These are phyloP conservation scores for Neosalanx taihuensis DNA, from an alignment of 2,797 vertebrate genomes.

Conservation along the genomic window DNA sequence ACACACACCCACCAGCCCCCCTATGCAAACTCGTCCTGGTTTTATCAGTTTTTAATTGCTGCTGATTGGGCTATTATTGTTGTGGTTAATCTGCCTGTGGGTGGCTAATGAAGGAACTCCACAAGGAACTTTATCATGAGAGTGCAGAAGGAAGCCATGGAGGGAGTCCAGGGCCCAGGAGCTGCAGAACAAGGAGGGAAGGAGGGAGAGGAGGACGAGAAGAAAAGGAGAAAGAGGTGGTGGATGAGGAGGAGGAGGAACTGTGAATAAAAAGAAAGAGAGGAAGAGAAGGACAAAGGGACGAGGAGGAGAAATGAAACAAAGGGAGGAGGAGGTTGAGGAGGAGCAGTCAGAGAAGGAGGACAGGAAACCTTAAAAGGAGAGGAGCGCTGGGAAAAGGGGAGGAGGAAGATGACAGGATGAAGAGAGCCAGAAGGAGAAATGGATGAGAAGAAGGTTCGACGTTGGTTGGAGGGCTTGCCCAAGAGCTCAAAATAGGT, in stretches of 20 bases:
- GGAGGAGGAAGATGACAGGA: background rate
- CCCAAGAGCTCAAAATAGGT: no score
- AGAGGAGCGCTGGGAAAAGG: no score
- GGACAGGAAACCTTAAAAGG: no score
- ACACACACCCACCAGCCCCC: conserved; percentile 34
- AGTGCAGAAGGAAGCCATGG: conserved; percentile 55
- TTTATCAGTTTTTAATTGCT: conserved; percentile 68
- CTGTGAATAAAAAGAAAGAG: background rate
- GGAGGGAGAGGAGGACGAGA: conserved; percentile 9
- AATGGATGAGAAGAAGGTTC: background rate
- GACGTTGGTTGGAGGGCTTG: no score
- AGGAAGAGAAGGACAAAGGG: background rate
- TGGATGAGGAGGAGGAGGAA: conserved; percentile 7
- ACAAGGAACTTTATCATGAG: conserved; percentile 66
- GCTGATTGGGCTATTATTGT: conserved; percentile 72
- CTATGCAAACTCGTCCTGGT: conserved; percentile 51
- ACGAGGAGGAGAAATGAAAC: background rate
- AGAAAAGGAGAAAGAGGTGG: conserved; percentile 41
- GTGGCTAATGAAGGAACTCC: conserved; percentile 69
- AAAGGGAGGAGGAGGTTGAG: background rate
- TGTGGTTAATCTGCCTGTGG: conserved; percentile 65
- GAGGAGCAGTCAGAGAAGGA: no score
- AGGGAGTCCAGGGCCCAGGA: conserved; percentile 28
- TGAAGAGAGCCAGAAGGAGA: background rate
- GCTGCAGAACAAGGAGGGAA: background rate